Base-by-base conservation (phyloP, 2,797 vertebrate species). In the Anguilla anguilla region DNA sequence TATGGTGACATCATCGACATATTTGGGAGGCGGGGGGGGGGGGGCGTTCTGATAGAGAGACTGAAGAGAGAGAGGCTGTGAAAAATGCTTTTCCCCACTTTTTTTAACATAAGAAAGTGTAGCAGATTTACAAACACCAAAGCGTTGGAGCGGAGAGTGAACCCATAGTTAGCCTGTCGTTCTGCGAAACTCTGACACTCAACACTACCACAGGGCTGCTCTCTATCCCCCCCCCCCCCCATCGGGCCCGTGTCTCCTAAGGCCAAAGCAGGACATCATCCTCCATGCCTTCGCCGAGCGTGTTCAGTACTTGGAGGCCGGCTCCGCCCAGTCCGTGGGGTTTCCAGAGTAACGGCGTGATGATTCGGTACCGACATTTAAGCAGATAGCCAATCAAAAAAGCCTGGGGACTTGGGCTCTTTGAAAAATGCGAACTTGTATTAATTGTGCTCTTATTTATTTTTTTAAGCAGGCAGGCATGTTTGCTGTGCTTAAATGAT, bases 121-220 rank as follows among this genome's bases (percentile, higher is more conserved):
- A 94, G 92, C 92, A 95, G 94, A 96, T 96, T 96, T 96, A 95
- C 96, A 96, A 96, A 96, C 95, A 96, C 89, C 88, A 87, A 92
- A 91, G 92, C 92, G 89, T 91, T 6, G 6, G 93, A 93, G 93
- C 91, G 85, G 86, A 94, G 94, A 95, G 96, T 95, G 96, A 96
- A 96, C 95, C 91, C 92, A 94, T 93, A 89, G 90, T 72, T 95
- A 95, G 93, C 89, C 93, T 5, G n/a, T 94, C 95, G 92, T 94
- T 93, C 22, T 1, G 13, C 94, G 95, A 94, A 94, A 90, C 49
- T 43, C 19, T 1, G 1, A 35, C 35, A 35, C 35, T 35, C 67
- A 77, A 90, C 88, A 89, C 93, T 94, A 93, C 94, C 91, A 89
- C 88, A 39, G 88, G 91, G 31, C 91, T 86, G 87, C 90, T 91